A percentile compares a stretch with the other conserved stretches of the same genome.
phyloP scores from a whole-genome alignment of 1,140 invertebrate genomes.

The Dryas iulia region DNA sequence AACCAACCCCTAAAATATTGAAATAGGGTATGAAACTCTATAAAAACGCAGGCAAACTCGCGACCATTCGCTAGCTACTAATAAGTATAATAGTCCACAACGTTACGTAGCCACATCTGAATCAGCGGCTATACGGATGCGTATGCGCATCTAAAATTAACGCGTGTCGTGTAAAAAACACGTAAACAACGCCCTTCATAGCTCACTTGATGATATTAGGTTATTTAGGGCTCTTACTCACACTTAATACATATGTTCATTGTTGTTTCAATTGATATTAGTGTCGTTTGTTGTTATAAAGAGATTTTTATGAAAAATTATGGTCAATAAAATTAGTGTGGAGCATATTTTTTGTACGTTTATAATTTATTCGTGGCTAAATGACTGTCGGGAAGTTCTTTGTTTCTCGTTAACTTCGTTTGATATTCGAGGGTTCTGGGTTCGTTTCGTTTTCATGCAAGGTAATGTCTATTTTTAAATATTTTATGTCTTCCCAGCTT shows the following conservation, averaged over 20 bases:
- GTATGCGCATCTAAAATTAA: conserved; percentile 51
- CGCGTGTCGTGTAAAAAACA: conserved; percentile 42
- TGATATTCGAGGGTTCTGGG: too few relatives aligned
- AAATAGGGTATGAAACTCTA: too few relatives aligned
- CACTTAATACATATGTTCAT: neutral
- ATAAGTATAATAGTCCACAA: neutral
- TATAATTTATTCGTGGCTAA: too few relatives aligned
- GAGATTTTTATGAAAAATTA: neutral
- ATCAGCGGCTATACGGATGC: conserved; percentile 36
- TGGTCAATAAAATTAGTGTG: neutral
- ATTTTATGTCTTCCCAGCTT: too few relatives aligned
- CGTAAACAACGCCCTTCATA: conserved; percentile 26
- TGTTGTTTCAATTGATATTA: neutral
- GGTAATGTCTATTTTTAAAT: too few relatives aligned
- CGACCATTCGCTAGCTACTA: too few relatives aligned
- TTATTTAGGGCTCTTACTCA: conserved; percentile 11
- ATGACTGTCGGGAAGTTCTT: too few relatives aligned
- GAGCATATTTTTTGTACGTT: neutral
- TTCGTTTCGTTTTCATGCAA: too few relatives aligned
- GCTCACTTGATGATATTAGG: conserved; percentile 10
- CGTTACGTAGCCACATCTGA: neutral
- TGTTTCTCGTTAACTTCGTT: too few relatives aligned
- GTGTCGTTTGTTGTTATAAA: neutral
- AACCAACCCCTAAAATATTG: too few relatives aligned
- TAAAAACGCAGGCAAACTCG: too few relatives aligned